A percentile compares a stretch with the other conserved stretches of the same genome.
Evolutionary conservation across 2,113 vertebrate genomes (phyloP).

Genomic region (Pongo abelii): DNA sequence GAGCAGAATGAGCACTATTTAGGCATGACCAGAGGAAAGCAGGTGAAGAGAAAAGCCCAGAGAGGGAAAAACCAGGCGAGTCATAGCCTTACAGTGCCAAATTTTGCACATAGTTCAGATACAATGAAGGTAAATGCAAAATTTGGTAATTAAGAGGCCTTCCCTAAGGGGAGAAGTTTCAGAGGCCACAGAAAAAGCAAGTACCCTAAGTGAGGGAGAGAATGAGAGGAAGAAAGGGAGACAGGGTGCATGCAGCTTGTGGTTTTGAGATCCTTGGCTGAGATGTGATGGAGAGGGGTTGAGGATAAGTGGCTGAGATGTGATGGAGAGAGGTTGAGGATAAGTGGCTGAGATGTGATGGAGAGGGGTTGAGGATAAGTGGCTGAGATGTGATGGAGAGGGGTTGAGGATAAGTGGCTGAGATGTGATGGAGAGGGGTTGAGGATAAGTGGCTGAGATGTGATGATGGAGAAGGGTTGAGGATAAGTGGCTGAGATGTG

Average conservation of each 20-base stretch:
- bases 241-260: background rate
- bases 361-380: background rate
- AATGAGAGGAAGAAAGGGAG: background rate
- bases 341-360: background rate
- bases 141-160: background rate
- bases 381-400: too few species aligned
- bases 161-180: background rate
- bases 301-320: background rate
- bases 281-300: background rate
- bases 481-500: background rate
- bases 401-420: background rate
- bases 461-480: too few species aligned
- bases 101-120: background rate
- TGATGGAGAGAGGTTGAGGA: too few species aligned
- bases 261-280: background rate
- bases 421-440: too few species aligned
- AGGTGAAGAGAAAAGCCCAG: background rate
- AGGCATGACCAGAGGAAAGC: background rate
- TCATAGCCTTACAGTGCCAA: background rate
- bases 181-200: background rate
- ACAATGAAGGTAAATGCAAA: background rate
- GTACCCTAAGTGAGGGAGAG: background rate
- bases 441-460: background rate
- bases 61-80: background rate
- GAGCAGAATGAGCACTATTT: background rate